Conservation (phyloP, 1,140 invertebrate genomes). For the Drosophila pallidifrons region DNA sequence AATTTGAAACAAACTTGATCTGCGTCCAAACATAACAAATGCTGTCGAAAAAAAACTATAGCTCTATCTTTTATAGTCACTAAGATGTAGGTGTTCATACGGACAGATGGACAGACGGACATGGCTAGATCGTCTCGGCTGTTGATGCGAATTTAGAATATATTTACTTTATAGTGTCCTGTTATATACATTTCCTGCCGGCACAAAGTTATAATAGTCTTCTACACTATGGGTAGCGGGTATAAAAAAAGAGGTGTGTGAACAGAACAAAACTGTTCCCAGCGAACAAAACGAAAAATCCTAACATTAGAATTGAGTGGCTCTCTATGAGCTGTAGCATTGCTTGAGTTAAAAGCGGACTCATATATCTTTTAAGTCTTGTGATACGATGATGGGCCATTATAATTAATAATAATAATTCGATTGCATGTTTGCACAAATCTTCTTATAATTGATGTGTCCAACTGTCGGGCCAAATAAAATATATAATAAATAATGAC, state of each 20-base stretch:
- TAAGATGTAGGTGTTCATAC: too few species aligned
- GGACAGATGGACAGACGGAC: too few species aligned
- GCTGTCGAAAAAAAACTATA: too few species aligned
- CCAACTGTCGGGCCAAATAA: slow-evolving; percentile 43
- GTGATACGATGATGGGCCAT: slow-evolving; percentile 77
- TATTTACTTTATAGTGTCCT: too few species aligned
- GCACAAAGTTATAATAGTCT: too few species aligned
- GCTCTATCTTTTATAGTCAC: too few species aligned
- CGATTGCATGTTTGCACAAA: slow-evolving; percentile 65
- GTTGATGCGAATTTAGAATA: too few species aligned
- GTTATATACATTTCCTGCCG: too few species aligned
- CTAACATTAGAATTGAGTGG: slow-evolving; percentile 43
- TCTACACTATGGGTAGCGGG: too few species aligned
- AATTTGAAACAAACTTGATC: too few species aligned
- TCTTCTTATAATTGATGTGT: slow-evolving; percentile 62
- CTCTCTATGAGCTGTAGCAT: slow-evolving; percentile 27
- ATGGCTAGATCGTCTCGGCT: too few species aligned
- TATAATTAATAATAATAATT: slow-evolving; percentile 73
- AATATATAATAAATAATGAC: slow-evolving; percentile 30
- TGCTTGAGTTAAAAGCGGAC: background rate
- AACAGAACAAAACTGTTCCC: background rate
- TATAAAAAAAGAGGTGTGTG: background rate
- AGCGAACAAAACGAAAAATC: background rate
- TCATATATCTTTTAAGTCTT: slow-evolving; percentile 74
- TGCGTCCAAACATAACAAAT: too few species aligned